Evolutionary conservation across 2,113 vertebrate genomes (phyloP).

Genomic region (Phoenicopterus ruber): DNA sequence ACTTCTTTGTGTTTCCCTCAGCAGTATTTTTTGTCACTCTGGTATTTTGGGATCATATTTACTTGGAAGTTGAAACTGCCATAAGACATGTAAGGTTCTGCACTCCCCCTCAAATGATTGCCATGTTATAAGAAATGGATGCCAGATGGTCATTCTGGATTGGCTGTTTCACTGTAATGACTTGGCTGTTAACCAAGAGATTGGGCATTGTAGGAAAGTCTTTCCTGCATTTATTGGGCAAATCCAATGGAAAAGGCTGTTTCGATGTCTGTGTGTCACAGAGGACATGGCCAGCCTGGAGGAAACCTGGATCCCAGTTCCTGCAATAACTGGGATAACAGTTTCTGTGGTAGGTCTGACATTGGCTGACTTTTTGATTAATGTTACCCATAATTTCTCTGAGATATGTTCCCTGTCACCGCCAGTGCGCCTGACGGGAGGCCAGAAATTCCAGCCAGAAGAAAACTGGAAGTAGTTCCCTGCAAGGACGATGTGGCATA

Average conservation of each 20-base stretch:
- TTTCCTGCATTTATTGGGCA: not conserved
- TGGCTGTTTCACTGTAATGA: not conserved
- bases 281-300: not conserved
- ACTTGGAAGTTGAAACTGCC: not conserved
- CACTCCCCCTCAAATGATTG: not conserved
- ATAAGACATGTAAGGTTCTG: not conserved
- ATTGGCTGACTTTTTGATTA: not conserved
- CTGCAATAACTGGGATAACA: not conserved
- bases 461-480: not conserved
- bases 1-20: constrained; percentile 16
- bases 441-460: not conserved
- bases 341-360: not conserved
- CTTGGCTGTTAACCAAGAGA: not conserved
- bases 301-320: not conserved
- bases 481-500: not conserved
- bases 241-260: not conserved
- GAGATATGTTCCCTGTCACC: not conserved
- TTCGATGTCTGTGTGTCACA: not conserved
- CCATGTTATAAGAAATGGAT: not conserved
- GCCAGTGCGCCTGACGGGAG: not conserved
- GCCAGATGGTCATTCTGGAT: not conserved
- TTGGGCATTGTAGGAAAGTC: not conserved
- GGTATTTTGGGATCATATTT: not conserved
- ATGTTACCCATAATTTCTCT: not conserved
- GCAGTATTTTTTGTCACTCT: constrained; percentile 11